Base-by-base conservation (phyloP, 2,888 invertebrate genomes). In the Lochmaea capreae region DNA sequence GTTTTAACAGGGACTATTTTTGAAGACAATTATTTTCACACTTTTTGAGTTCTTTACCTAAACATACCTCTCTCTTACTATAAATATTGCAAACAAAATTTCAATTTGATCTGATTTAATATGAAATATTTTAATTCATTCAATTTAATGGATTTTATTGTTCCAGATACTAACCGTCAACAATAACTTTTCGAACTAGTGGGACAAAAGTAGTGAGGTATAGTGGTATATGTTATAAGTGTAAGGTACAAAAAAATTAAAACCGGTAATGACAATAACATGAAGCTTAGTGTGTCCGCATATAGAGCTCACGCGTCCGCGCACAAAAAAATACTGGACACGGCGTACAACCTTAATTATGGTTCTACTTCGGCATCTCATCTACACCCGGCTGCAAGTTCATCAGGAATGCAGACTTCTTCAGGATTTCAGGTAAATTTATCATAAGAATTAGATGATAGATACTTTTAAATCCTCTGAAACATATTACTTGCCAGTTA, bases 201-300 rank as follows among this genome's bases (percentile, higher is more conserved):
- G 63, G 59, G 58, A 67, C 59, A 61, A 69, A 39, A 42, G n/a
- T 62, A 65, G 76, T 78, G 76, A 71, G 74, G 73, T 76, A n/a
- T n/a, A 74, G 77, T 76, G 77, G 63, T 65, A 43, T 46, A 49
- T 59, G 42, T 18, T 54, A 12, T 58, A 14, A 69, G 65, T 73
- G 69, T 63, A 54, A 22, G 66, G 72, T 74, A 67, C 18, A 18
- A 72, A 57, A 67, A 54, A 58, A 61, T 54, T 16, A 66, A 72
- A 58, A 72, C 16, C 39, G 42, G 42, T 63, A n/a, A 79, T 78
- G 78, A 78, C 66, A 77, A 74, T 73, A 82, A 77, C 74, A 95
- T 95, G 95, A 95, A 95, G 91, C 89, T 95, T 86, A 95, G 95
- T 88, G 95, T 95, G 84, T 95, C 95, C 84, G 95, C 95, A 84